Base-by-base conservation (phyloP, 2,113 vertebrate species). In the Hypocryptadius cinnamomeus region DNA sequence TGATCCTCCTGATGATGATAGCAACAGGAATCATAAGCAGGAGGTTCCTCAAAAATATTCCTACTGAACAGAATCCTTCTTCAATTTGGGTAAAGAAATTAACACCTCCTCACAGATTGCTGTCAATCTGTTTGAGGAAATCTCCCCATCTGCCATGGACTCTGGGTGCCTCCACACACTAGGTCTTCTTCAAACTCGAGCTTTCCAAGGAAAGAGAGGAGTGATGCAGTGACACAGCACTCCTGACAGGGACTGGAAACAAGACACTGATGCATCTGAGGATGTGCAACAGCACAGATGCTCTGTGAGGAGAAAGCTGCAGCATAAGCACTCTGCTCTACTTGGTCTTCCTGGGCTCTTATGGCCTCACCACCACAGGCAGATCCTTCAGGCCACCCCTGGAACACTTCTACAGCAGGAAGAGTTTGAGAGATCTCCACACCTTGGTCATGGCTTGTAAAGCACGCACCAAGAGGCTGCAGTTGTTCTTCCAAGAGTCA, bases 381-480 rank as follows among this genome's bases (percentile, higher is more conserved):
- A 63, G 31, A 27, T 37, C 35, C 22, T 40, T 31, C 5, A 56
- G 30, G 9, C 22, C 15, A 2, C 3, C 6, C 13, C 37, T 31
- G 35, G 18, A 42, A 39, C 35, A 48, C 6, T 28, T 8, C 19
- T 30, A 24, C 9, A 20, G 17, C 30, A 51, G 47, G 9, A 30
- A 12, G 24, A 48, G 12, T 10, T 24, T 3, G 5, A 35, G 39
- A 19, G 50, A 15, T 33, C 63, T 37, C 59, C 47, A 8, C 11
- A 11, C 6, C 35, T 37, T 44, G 35, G 11, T 8, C 16, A 11
- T 3, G 20, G 13, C 28, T 31, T 33, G 30, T 9, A 22, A 33
- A 15, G 20, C 1, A 1, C 1, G 16, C 6, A 8, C 8, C 10
- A 16, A 28, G 39, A 18, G 4, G 11, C 21, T 22, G 21, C 5